Percentiles rank a stretch among this genome's conserved stretches.
Evolutionary conservation across 2,113 vertebrate genomes (phyloP).

Genomic region (Vulpes lagopus): DNA sequence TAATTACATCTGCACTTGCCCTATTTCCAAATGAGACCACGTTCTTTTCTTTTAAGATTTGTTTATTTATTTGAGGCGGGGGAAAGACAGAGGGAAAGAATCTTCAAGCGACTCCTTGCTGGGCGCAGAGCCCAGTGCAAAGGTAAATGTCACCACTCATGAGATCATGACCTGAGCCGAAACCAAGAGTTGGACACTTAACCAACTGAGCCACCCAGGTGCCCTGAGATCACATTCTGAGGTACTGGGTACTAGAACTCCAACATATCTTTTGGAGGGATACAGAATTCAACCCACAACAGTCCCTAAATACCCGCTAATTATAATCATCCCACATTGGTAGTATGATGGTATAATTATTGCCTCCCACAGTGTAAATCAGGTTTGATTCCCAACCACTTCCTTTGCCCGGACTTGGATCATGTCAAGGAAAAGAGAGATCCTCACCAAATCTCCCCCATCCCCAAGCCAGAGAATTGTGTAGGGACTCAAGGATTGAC

Average conservation of each 20-base stretch:
- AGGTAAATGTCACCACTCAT: neutral
- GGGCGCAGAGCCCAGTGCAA: neutral
- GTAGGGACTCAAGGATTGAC: neutral
- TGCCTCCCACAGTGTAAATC: neutral
- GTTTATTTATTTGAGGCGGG: neutral
- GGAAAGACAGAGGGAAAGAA: neutral
- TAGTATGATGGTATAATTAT: neutral
- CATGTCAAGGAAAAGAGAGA: neutral
- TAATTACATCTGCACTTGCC: neutral
- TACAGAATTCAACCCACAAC: neutral
- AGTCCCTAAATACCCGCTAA: neutral
- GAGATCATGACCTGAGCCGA: neutral
- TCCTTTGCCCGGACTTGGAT: neutral
- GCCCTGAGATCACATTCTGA: neutral
- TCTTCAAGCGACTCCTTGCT: neutral
- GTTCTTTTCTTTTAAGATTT: neutral
- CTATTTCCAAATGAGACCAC: neutral
- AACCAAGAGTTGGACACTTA: neutral
- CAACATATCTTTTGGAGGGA: neutral
- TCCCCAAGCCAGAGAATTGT: neutral
- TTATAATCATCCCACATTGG: neutral
- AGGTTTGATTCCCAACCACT: neutral
- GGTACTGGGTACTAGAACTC: neutral
- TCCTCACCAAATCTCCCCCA: neutral
- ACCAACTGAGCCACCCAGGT: neutral